A percentile compares a stretch with the other conserved stretches of the same genome.
Evolutionary conservation across 2,113 vertebrate genomes (phyloP).

Genomic region (Pyrgilauda ruficollis): DNA sequence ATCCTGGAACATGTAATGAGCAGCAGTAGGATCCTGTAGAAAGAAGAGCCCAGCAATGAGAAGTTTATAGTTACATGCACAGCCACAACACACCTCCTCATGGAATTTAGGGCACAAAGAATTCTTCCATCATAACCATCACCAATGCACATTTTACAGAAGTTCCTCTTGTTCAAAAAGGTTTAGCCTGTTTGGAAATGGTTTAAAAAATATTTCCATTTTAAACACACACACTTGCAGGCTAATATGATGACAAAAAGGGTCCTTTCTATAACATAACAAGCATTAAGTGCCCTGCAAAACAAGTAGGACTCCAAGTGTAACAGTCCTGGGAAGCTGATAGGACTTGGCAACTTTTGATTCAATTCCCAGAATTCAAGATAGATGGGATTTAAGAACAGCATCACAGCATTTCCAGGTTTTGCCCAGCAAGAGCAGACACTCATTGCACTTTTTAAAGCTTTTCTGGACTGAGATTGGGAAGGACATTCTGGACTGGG

Average conservation of each 20-base stretch:
- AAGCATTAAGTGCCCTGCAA: neutral
- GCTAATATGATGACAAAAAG: neutral
- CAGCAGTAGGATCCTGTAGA: constrained; percentile 85
- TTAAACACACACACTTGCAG: neutral
- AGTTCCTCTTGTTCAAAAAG: neutral
- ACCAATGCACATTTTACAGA: neutral
- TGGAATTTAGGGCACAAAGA: neutral
- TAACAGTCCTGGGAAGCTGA: neutral
- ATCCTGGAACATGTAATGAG: constrained; percentile 86
- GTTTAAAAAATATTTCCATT: neutral
- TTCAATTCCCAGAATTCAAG: neutral
- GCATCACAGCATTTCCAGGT: neutral
- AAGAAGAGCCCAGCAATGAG: neutral
- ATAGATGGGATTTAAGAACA: neutral
- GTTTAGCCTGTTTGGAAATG: neutral
- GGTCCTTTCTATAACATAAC: accelerated
- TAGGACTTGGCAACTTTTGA: neutral
- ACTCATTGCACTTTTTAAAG: neutral
- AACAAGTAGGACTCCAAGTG: accelerated
- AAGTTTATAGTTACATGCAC: accelerated
- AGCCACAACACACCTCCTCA: neutral
- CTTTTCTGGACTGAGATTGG: neutral
- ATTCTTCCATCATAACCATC: neutral
- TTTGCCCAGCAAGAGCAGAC: neutral
- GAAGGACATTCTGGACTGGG: neutral